These are phyloP conservation scores for Polyommatus icarus DNA, from an alignment of 2,888 invertebrate genomes.

Conservation along the genomic window DNA sequence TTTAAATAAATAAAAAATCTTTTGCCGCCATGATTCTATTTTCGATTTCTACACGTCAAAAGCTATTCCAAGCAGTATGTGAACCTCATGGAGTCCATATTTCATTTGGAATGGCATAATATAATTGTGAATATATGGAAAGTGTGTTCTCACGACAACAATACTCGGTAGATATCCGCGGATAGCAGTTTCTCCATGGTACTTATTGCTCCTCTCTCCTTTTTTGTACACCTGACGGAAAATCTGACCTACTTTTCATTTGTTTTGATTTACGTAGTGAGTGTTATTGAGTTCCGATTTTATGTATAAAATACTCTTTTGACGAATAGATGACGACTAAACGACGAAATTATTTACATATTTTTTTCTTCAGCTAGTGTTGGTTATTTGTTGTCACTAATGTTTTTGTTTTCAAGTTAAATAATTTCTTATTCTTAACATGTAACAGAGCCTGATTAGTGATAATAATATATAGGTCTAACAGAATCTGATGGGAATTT, in stretches of 20 bases:
- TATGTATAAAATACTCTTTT: neutral
- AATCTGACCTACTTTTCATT: slow-evolving; percentile 25
- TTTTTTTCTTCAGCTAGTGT: no score
- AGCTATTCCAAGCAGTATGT: neutral
- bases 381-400: no score
- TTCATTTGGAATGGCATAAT: slow-evolving; percentile 26
- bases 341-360: no score
- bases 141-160: slow-evolving; percentile 33
- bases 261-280: neutral
- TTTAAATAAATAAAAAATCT: neutral
- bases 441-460: no score
- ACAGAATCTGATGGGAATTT: no score
- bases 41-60: slow-evolving; percentile 13
- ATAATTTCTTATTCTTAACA: no score
- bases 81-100: slow-evolving; percentile 26
- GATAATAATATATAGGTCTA: no score
- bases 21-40: neutral
- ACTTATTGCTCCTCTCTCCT: slow-evolving; percentile 27
- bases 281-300: neutral
- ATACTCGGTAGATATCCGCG: slow-evolving; percentile 34
- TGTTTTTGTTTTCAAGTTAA: no score
- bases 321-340: no score
- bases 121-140: slow-evolving; percentile 32
- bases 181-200: slow-evolving; percentile 33
- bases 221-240: slow-evolving; percentile 25